Percentiles rank a stretch among this genome's conserved stretches.
These are phyloP conservation scores for Vireo griseus DNA, from an alignment of 2,797 vertebrate genomes.

Conservation along the genomic window DNA sequence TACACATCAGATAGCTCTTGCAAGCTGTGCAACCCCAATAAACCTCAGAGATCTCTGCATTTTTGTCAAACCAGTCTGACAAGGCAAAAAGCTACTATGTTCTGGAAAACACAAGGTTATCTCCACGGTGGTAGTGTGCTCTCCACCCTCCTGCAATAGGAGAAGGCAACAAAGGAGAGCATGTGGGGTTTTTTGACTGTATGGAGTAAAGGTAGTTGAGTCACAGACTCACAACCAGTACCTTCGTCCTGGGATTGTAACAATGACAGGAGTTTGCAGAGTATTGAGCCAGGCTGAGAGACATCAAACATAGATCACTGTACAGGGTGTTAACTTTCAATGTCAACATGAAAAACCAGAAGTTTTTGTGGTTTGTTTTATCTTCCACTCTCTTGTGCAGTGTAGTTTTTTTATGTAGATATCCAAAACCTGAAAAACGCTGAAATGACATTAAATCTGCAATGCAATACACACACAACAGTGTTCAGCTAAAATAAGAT, in stretches of 20 bases:
- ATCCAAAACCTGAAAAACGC: neutral
- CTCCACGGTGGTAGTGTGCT: neutral
- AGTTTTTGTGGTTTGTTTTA: neutral
- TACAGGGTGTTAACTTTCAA: neutral
- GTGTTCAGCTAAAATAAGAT: neutral
- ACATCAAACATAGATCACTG: fast-evolving
- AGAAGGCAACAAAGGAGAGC: neutral
- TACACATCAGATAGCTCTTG: neutral
- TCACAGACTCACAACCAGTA: neutral
- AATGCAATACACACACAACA: neutral
- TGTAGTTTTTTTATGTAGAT: neutral
- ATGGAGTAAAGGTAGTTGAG: neutral
- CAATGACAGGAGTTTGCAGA: fast-evolving
- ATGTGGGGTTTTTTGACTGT: fast-evolving
- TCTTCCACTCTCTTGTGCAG: neutral
- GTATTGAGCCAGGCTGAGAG: neutral
- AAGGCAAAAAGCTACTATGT: neutral
- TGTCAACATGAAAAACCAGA: neutral
- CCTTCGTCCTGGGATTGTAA: neutral
- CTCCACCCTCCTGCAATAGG: neutral
- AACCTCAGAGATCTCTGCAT: neutral
- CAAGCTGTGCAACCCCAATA: neutral
- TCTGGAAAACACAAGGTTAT: neutral
- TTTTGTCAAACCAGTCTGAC: neutral
- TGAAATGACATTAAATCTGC: neutral